Percentiles rank a stretch among this genome's conserved stretches.
Evolutionary conservation across 2,113 vertebrate genomes (phyloP).

Genomic region (Mola mola): DNA sequence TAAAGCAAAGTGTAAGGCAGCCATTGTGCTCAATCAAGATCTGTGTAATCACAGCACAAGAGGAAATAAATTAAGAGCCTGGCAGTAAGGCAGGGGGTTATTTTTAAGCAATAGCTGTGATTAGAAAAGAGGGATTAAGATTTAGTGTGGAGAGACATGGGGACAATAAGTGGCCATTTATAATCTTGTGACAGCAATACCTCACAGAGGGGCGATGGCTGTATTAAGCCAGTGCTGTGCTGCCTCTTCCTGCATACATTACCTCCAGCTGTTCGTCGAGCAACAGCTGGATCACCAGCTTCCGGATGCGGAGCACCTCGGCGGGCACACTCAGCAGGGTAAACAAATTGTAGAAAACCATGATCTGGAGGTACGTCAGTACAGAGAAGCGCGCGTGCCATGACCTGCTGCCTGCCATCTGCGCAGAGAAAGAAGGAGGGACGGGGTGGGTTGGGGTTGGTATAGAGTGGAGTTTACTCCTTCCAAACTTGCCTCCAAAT

Average conservation of each 20-base stretch:
- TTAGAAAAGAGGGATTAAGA: constrained; percentile 39
- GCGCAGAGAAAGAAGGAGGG: background rate
- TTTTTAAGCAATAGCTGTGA: constrained; percentile 54
- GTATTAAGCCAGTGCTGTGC: constrained; percentile 17
- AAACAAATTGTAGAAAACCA: constrained; percentile 98
- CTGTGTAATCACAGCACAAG: constrained; percentile 25
- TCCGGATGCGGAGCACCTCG: constrained; percentile 86
- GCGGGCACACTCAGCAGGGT: constrained; percentile 89
- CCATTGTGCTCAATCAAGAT: constrained; percentile 18
- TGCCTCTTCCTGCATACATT: constrained; percentile 25
- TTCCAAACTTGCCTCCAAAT: too few relatives aligned
- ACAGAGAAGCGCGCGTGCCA: constrained; percentile 96
- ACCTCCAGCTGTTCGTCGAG: constrained; percentile 97
- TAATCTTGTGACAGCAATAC: constrained; percentile 49
- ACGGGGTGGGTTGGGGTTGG: background rate
- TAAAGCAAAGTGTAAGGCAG: too few relatives aligned
- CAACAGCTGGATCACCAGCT: constrained; percentile 90
- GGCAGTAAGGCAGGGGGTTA: constrained; percentile 33
- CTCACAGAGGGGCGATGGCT: constrained; percentile 12
- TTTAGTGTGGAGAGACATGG: constrained; percentile 26
- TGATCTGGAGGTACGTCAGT: constrained; percentile 96
- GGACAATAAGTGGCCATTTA: constrained; percentile 53
- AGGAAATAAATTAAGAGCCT: constrained; percentile 30
- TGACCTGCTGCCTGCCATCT: constrained; percentile 92
- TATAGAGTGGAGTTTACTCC: too few relatives aligned